Evolutionary conservation across 1,140 invertebrate genomes (phyloP).

Genomic region (Agrilus planipennis): DNA sequence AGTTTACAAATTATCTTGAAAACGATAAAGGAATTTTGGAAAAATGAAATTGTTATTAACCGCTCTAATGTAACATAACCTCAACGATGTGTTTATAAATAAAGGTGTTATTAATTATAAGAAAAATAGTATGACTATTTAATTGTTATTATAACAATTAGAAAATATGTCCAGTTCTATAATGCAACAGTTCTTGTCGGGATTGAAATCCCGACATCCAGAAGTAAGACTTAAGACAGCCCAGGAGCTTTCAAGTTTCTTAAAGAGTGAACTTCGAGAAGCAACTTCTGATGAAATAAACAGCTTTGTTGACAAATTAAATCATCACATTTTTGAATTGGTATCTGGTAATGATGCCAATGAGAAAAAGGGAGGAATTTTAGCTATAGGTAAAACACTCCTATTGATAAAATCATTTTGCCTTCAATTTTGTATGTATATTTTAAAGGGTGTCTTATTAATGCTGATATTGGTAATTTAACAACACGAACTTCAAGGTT

Average conservation of each 20-base stretch:
- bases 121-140: too few relatives aligned
- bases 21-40: too few relatives aligned
- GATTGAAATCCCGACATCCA: slow-evolving; percentile 79
- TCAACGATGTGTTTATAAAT: too few relatives aligned
- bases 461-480: slow-evolving; percentile 84
- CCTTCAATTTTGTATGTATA: slow-evolving; percentile 12
- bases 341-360: slow-evolving; percentile 83
- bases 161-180: slow-evolving; percentile 44
- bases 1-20: too few relatives aligned
- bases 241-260: slow-evolving; percentile 77
- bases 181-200: slow-evolving; percentile 69
- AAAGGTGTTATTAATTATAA: too few relatives aligned
- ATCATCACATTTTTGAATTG: slow-evolving; percentile 93
- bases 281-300: slow-evolving; percentile 83
- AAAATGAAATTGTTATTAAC: too few relatives aligned
- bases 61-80: too few relatives aligned
- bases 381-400: slow-evolving; percentile 72
- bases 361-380: slow-evolving; percentile 90
- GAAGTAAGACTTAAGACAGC: slow-evolving; percentile 75
- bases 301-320: slow-evolving; percentile 87
- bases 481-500: slow-evolving; percentile 82
- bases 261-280: slow-evolving; percentile 84
- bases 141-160: slow-evolving; percentile 1
- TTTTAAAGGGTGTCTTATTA: slow-evolving; percentile 73
- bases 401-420: slow-evolving; percentile 10